Percentiles rank a stretch among this genome's conserved stretches.
These are phyloP conservation scores for Drosophila rhopaloa DNA, from an alignment of 1,140 invertebrate species.

Conservation along the genomic window DNA sequence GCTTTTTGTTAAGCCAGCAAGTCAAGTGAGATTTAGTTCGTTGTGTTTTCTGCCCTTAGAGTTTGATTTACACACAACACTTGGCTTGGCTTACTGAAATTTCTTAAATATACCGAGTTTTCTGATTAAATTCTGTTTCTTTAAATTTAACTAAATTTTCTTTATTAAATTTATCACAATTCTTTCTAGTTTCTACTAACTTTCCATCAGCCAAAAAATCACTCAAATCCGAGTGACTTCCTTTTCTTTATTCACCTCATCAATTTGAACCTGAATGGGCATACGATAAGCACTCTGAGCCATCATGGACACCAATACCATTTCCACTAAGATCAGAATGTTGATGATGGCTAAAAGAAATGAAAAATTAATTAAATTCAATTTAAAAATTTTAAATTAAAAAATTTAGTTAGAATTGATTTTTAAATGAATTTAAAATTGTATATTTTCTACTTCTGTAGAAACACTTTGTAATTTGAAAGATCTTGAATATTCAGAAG, in stretches of 20 bases:
- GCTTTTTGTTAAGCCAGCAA: constrained; percentile 51
- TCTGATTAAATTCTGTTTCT: no score
- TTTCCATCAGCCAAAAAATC: neutral
- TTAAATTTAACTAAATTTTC: constrained; percentile 35
- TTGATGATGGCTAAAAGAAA: constrained; percentile 71
- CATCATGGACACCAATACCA: constrained; percentile 79
- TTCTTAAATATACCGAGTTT: no score
- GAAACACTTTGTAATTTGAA: no score
- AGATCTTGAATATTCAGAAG: no score
- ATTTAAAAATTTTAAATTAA: no score
- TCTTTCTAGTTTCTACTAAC: constrained; percentile 46
- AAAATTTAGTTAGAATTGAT: no score
- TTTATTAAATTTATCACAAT: constrained; percentile 80
- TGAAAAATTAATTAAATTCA: no score
- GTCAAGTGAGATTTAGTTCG: constrained; percentile 42
- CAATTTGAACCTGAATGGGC: constrained; percentile 67
- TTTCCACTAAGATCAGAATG: constrained; percentile 75
- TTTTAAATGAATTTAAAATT: no score
- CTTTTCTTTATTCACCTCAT: constrained; percentile 51
- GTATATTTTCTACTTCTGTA: no score
- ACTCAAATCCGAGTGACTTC: constrained; percentile 25
- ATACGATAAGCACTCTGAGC: constrained; percentile 74
- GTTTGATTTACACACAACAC: constrained; percentile 31
- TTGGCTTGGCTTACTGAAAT: neutral
- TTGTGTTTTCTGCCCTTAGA: constrained; percentile 14